phyloP scores from a whole-genome alignment of 1,140 invertebrate genomes.

The Penaeus indicus region DNA sequence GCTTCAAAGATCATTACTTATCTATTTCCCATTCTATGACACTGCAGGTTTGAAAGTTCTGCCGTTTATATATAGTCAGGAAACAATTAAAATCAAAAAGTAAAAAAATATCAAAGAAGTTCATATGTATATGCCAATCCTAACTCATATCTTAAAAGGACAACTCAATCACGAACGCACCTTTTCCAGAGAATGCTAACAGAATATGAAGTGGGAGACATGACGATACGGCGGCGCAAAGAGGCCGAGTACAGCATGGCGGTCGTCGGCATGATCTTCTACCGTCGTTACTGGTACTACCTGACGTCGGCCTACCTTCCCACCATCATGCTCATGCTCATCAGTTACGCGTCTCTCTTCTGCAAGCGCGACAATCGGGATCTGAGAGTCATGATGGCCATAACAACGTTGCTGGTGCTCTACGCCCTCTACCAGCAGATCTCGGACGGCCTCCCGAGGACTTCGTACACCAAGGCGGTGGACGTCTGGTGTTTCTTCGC shows the following conservation, averaged over 20 bases:
- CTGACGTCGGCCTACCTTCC: slow-evolving; percentile 50
- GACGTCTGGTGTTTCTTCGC: slow-evolving; percentile 56
- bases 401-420: slow-evolving; percentile 43
- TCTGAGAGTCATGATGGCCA: slow-evolving; percentile 51
- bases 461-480: slow-evolving; percentile 50
- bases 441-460: slow-evolving; percentile 44
- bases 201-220: slow-evolving; percentile 34
- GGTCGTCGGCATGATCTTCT: slow-evolving; percentile 23
- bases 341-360: slow-evolving; percentile 51
- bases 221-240: background rate
- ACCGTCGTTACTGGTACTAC: slow-evolving; percentile 49
- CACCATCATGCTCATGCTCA: slow-evolving; percentile 51
- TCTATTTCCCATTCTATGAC: too few species aligned
- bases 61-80: background rate
- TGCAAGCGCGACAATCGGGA: slow-evolving; percentile 46
- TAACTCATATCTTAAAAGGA: background rate
- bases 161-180: background rate
- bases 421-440: slow-evolving; percentile 57
- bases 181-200: slow-evolving; percentile 26
- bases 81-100: background rate
- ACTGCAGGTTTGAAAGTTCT: too few species aligned
- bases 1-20: too few species aligned
- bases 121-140: too few species aligned
- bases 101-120: background rate
- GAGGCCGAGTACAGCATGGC: slow-evolving; percentile 44